phyloP scores from a whole-genome alignment of 2,797 vertebrate species.

The Sphenopsis melanotis region DNA sequence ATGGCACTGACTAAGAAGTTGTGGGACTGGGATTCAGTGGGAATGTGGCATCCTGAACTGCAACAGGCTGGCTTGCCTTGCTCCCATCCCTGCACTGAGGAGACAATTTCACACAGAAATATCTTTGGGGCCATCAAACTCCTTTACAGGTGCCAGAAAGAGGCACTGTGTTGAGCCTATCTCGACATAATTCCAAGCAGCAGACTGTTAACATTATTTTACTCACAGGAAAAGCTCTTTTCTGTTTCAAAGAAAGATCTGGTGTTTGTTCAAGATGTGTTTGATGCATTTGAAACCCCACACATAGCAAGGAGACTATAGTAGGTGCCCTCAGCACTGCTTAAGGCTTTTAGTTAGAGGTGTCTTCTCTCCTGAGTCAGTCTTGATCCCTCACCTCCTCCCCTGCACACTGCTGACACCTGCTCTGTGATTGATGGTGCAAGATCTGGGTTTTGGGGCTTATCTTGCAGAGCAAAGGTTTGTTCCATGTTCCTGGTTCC shows the following conservation, averaged over 20 bases:
- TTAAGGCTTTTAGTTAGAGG: background rate
- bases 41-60: background rate
- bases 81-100: background rate
- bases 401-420: background rate
- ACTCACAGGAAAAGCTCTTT: background rate
- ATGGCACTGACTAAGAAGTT: background rate
- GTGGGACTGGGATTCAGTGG: background rate
- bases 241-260: background rate
- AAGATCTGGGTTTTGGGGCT: background rate
- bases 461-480: background rate
- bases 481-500: rapidly evolving
- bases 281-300: background rate
- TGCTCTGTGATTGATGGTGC: background rate
- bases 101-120: background rate
- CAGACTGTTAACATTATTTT: background rate
- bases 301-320: background rate
- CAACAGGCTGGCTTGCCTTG: background rate
- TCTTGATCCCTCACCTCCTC: background rate
- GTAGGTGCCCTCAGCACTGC: background rate
- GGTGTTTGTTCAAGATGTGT: background rate
- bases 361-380: background rate
- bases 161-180: background rate
- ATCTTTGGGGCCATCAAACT: background rate
- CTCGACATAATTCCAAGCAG: background rate
- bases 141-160: background rate